Evolutionary conservation across 2,797 vertebrate genomes (phyloP).

Genomic region (Xenentodon cancila): DNA sequence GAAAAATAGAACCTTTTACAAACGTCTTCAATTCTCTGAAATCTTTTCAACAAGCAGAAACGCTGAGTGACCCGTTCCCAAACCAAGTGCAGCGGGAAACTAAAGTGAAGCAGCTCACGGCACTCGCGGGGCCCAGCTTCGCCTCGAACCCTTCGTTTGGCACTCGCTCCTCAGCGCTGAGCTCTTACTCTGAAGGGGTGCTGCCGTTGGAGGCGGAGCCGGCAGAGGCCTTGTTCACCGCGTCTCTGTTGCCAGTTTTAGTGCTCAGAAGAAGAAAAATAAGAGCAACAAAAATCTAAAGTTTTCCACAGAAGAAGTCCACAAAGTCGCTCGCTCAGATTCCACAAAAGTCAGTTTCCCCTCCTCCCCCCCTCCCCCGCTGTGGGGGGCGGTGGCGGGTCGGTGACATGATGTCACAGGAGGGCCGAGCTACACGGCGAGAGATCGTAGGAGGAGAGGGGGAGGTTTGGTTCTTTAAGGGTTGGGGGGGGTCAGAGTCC

Average conservation of each 20-base stretch:
- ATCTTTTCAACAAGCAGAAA: constrained; percentile 76
- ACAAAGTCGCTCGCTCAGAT: constrained; percentile 56
- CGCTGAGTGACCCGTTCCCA: constrained; percentile 78
- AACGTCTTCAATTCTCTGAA: constrained; percentile 85
- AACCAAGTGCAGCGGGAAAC: constrained; percentile 86
- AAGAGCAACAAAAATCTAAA: constrained; percentile 66
- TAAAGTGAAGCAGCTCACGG: constrained; percentile 38
- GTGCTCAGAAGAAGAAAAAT: constrained; percentile 64
- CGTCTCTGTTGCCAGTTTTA: constrained; percentile 30
- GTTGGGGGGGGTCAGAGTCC: constrained; percentile 74
- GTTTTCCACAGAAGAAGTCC: constrained; percentile 67
- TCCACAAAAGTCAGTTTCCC: constrained; percentile 48
- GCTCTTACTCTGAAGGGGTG: constrained; percentile 61
- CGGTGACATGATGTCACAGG: constrained; percentile 47
- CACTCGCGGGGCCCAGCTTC: not conserved
- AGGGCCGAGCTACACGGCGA: constrained; percentile 67
- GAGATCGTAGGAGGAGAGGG: constrained; percentile 46
- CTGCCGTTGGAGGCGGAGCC: constrained; percentile 54
- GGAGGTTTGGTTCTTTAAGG: constrained; percentile 28
- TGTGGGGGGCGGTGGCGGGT: constrained; percentile 20
- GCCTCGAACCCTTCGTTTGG: constrained; percentile 82
- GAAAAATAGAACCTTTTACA: constrained; percentile 99
- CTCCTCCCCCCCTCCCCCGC: constrained; percentile 31
- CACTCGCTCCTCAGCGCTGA: constrained; percentile 78
- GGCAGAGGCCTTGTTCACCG: constrained; percentile 8